These are phyloP conservation scores for Ceyx margarethae DNA, from an alignment of 2,113 vertebrate species.

Conservation along the genomic window DNA sequence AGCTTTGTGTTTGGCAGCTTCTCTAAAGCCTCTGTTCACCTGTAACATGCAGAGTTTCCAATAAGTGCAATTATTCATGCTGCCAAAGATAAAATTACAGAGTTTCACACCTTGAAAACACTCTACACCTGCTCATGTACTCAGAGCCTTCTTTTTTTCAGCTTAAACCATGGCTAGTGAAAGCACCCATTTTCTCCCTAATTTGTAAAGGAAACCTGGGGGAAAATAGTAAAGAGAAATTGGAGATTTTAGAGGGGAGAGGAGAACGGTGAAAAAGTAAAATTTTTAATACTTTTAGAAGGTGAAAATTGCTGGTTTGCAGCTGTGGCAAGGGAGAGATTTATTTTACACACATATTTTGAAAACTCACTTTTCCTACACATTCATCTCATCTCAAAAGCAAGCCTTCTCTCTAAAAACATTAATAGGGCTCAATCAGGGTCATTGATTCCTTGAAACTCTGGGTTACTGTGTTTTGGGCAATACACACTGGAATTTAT, in stretches of 20 bases:
- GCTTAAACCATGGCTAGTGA: background rate
- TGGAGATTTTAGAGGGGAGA: background rate
- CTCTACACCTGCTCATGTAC: background rate
- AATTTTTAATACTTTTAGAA: background rate
- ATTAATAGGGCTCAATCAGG: background rate
- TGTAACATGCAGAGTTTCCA: background rate
- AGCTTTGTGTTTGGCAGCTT: background rate
- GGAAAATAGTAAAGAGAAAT: background rate
- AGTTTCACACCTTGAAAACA: background rate
- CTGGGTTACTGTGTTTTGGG: background rate
- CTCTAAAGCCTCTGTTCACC: fast-evolving
- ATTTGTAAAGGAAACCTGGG: background rate
- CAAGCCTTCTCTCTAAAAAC: background rate
- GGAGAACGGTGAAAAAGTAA: background rate
- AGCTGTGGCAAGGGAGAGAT: background rate
- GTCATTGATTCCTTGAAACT: background rate
- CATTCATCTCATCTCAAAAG: background rate
- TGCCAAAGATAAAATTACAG: background rate
- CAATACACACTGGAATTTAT: background rate
- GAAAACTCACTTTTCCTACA: background rate
- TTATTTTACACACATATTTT: background rate
- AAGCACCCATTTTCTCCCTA: background rate
- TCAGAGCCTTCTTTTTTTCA: background rate
- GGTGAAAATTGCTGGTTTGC: background rate
- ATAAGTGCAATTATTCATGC: background rate